Conservation (phyloP, 2,888 invertebrate species). For the Spicauda simplicius region DNA sequence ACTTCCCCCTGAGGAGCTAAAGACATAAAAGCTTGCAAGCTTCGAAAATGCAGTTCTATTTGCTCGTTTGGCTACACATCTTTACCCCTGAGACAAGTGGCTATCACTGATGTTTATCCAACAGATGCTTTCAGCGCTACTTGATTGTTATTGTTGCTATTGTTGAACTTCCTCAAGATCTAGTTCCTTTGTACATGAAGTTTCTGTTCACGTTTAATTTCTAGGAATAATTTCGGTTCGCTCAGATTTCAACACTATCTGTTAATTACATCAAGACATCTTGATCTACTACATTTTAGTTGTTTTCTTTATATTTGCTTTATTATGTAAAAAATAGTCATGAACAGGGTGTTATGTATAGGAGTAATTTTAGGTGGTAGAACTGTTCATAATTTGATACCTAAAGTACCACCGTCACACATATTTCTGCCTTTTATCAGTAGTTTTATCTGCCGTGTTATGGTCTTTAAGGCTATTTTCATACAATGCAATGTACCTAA, state of each 20-base stretch:
- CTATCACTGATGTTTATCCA: constrained; percentile 11
- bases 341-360: too few species aligned
- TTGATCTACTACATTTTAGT: neutral
- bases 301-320: neutral
- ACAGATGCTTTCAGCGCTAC: constrained; percentile 7
- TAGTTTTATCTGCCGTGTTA: too few species aligned
- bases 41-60: too few species aligned
- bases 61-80: neutral
- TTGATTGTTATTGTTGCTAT: constrained; percentile 21
- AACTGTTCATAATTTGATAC: too few species aligned
- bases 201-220: constrained; percentile 8
- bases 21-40: too few species aligned
- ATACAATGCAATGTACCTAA: too few species aligned
- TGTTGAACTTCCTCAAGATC: constrained; percentile 12
- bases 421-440: too few species aligned
- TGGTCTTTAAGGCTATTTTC: too few species aligned
- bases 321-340: too few species aligned
- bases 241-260: constrained; percentile 1
- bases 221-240: neutral
- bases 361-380: too few species aligned
- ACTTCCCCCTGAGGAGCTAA: too few species aligned
- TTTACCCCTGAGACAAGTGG: neutral
- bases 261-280: neutral
- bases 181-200: constrained; percentile 12
- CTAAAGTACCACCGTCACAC: too few species aligned